A percentile compares a stretch with the other conserved stretches of the same genome.
Evolutionary conservation across 2,797 vertebrate species (phyloP).

Genomic region (Tachyglossus aculeatus): DNA sequence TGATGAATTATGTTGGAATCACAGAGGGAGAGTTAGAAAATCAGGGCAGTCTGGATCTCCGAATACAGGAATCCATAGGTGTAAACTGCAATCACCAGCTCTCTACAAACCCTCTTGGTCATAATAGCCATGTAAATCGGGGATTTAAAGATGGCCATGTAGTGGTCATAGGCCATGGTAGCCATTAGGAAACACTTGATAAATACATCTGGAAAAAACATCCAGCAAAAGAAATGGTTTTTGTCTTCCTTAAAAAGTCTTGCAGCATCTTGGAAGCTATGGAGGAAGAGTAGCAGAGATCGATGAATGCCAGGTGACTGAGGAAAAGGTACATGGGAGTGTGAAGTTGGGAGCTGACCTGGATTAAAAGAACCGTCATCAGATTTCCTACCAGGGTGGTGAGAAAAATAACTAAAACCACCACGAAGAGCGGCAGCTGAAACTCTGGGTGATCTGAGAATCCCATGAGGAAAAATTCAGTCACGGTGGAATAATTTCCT

Average conservation of each 20-base stretch:
- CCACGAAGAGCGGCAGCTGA: not conserved
- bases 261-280: slow-evolving; percentile 62
- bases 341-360: slow-evolving; percentile 26
- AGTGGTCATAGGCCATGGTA: slow-evolving; percentile 13
- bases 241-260: no score
- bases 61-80: slow-evolving; percentile 4
- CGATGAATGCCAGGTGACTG: slow-evolving; percentile 60
- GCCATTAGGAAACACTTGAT: slow-evolving; percentile 28
- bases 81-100: not conserved
- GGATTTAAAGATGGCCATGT: slow-evolving; percentile 10
- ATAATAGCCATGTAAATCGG: slow-evolving; percentile 8
- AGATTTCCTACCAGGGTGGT: slow-evolving; percentile 26
- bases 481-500: not conserved
- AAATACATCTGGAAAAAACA: no score
- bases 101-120: not conserved
- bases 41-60: not conserved
- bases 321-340: slow-evolving; percentile 56
- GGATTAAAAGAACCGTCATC: slow-evolving; percentile 50
- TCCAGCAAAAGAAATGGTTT: no score
- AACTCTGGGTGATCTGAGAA: slow-evolving; percentile 17
- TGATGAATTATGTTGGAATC: not conserved
- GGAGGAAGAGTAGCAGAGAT: slow-evolving; percentile 64
- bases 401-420: slow-evolving; percentile 45
- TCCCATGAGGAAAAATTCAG: slow-evolving; percentile 20
- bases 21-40: slow-evolving; percentile 18